These are phyloP conservation scores for Yoshiicerus persimilis DNA, from an alignment of 1,140 invertebrate genomes.

Conservation along the genomic window DNA sequence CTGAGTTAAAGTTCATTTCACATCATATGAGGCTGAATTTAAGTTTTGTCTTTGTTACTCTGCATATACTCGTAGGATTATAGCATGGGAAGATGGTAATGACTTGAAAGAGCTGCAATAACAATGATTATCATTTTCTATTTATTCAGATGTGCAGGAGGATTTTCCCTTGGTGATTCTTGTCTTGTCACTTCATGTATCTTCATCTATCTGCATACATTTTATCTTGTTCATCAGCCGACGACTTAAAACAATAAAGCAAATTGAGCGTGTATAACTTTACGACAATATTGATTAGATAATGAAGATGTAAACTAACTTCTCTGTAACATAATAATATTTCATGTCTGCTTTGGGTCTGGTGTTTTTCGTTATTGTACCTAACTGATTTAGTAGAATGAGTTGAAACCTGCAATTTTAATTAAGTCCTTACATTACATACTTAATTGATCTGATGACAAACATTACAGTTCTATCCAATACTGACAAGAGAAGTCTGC, in stretches of 20 bases:
- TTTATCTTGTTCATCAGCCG: neutral
- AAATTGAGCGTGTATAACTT: neutral
- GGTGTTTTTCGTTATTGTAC: no score
- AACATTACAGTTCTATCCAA: neutral
- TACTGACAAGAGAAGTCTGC: neutral
- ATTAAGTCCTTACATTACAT: no score
- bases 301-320: no score
- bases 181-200: neutral
- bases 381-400: no score
- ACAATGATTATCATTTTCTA: slow-evolving; percentile 26
- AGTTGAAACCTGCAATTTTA: no score
- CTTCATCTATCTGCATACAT: neutral
- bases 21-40: neutral
- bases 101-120: slow-evolving; percentile 14
- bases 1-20: neutral
- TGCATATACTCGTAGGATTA: neutral
- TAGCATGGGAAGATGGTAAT: neutral
- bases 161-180: neutral
- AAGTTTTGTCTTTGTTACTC: neutral
- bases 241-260: neutral
- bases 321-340: no score
- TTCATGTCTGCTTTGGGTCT: no score
- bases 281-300: neutral
- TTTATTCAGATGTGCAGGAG: slow-evolving; percentile 17
- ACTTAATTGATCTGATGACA: neutral